phyloP scores from a whole-genome alignment of 2,888 invertebrate species.

The Zygogramma bicolorata region DNA sequence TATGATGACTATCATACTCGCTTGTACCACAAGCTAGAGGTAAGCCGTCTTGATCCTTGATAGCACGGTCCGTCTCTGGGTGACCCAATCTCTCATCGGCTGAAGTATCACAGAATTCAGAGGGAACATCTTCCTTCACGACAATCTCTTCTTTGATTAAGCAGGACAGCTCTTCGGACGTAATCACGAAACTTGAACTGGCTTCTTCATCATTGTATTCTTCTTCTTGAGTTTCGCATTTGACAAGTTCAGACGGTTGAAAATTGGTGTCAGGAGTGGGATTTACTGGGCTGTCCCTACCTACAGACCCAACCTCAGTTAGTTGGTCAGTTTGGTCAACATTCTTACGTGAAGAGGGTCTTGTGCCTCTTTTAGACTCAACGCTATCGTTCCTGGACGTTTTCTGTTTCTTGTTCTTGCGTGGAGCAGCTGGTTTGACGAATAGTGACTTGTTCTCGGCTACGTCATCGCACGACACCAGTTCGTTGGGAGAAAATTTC shows the following conservation, averaged over 20 bases:
- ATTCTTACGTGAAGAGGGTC: too few species aligned
- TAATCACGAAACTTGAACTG: background rate
- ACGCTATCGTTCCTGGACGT: background rate
- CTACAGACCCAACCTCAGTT: too few species aligned
- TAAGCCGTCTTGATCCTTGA: background rate
- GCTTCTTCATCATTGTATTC: background rate
- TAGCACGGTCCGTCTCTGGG: background rate
- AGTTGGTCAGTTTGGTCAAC: too few species aligned
- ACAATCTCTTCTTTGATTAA: background rate
- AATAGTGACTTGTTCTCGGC: background rate
- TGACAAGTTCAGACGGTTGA: too few species aligned
- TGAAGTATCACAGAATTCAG: background rate
- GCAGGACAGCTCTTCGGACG: background rate
- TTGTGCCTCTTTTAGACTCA: background rate
- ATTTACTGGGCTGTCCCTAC: background rate
- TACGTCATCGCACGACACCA: conserved; percentile 17
- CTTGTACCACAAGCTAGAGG: background rate
- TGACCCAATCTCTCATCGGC: background rate
- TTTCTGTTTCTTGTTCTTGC: background rate
- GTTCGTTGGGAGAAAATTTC: background rate
- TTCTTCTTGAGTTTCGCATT: background rate
- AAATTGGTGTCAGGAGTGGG: background rate
- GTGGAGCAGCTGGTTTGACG: background rate
- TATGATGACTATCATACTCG: background rate
- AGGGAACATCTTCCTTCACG: background rate